A percentile compares a stretch with the other conserved stretches of the same genome.
phyloP scores from a whole-genome alignment of 2,113 vertebrate species.

The Petrocephalus microphthalmus region DNA sequence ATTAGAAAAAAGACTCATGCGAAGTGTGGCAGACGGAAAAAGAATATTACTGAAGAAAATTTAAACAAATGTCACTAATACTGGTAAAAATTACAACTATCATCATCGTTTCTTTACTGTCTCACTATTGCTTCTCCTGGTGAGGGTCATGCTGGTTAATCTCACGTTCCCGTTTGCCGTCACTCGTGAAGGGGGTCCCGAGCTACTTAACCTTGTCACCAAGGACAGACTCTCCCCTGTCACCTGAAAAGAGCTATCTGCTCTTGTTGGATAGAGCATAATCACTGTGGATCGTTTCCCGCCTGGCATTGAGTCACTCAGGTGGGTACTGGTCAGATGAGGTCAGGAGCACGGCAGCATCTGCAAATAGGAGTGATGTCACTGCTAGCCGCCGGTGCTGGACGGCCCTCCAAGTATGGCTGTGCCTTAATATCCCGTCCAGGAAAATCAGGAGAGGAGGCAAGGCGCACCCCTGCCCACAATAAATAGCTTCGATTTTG shows the following conservation, averaged over 20 bases:
- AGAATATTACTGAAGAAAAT: not conserved
- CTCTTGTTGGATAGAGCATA: not conserved
- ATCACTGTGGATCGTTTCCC: not conserved
- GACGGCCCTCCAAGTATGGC: not conserved
- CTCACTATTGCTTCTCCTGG: not conserved
- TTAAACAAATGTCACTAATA: not conserved
- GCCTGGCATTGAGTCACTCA: not conserved
- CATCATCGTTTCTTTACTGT: not conserved
- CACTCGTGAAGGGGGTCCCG: not conserved
- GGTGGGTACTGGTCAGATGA: not conserved
- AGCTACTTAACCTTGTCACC: not conserved
- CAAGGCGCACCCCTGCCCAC: not conserved
- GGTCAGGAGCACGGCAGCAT: not conserved
- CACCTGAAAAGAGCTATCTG: not conserved
- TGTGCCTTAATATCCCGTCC: too few relatives aligned
- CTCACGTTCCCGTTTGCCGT: not conserved
- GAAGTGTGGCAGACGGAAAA: not conserved
- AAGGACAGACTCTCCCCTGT: not conserved
- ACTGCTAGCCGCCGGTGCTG: not conserved
- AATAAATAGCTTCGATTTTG: not conserved
- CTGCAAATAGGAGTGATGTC: not conserved
- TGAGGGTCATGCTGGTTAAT: not conserved
- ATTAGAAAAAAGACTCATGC: not conserved
- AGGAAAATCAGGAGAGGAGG: not conserved
- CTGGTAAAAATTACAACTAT: not conserved